Base-by-base conservation (phyloP, 2,113 vertebrate genomes). In the Irena cyanogastra region DNA sequence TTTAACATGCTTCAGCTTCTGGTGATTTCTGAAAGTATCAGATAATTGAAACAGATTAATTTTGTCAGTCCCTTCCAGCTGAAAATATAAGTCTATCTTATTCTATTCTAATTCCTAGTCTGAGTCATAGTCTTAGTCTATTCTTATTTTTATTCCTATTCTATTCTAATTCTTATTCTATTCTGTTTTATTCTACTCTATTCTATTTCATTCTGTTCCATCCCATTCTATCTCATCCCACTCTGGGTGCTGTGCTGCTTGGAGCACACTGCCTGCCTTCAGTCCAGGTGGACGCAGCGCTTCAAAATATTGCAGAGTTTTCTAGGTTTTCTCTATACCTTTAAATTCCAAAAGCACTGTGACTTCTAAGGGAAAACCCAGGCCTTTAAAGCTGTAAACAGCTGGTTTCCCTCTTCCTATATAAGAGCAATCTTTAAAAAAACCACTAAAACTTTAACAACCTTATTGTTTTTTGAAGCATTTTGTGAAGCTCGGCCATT, bases 371-470 rank as follows among this genome's bases (percentile, higher is more conserved):
- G 50, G 17, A 50, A 76, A 76, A 77, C 33, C 0, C 35, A 60
- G 88, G 88, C 66, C n/a, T 70, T 90, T 63, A 93, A 78, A 95
- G 90, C 79, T 59, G 68, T 95, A 95, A 97, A 96, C 93, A 96
- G 95, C 93, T 95, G 93, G n/a, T 95, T 92, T 88, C 63, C 52
- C 87, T 96, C 87, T 50, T 88, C 71, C 88, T 77, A 16, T 88
- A 37, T 44, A 88, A 94, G 56, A 92, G 52, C 56, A 92, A 92
- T 92, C 78, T 95, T 87, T 39, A 20, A 74, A 84, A 84, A 91
- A 93, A 85, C 7, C 87, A 86, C 92, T 94, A 93, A 93, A 97
- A 60, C 7, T 88, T 91, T 95, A 93, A 95, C 92, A 80, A 9
- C 84, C 75, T 53, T 56, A 16, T 61, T 83, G 83, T 57, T 79